These are phyloP conservation scores for Geodia barretti DNA, from an alignment of 37 sponge, comb jelly and placozoan species.

Conservation along the genomic window DNA sequence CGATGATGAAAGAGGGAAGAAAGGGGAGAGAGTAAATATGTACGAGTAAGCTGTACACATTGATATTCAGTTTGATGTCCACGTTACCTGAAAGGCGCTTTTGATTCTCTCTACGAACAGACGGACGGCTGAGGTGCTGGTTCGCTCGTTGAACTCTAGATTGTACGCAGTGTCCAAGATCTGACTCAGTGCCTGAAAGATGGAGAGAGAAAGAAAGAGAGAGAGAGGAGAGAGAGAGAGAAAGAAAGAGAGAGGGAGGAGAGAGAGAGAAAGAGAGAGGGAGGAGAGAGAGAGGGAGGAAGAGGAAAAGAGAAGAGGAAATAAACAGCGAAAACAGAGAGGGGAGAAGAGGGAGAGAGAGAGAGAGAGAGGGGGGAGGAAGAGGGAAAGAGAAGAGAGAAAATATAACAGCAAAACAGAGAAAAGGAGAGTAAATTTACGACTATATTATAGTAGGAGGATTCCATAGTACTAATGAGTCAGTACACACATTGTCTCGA, in stretches of 20 bases:
- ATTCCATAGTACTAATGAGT: too few relatives aligned
- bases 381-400: too few relatives aligned
- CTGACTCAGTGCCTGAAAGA: conserved; percentile 63
- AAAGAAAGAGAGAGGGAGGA: conserved; percentile 33
- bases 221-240: conserved; percentile 18
- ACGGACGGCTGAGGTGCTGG: conserved; percentile 79
- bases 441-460: too few relatives aligned
- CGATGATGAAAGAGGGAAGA: background rate
- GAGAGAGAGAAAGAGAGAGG: conserved; percentile 39
- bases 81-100: conserved; percentile 67
- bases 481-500: too few relatives aligned
- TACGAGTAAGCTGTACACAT: background rate
- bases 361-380: background rate
- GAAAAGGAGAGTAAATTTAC: too few relatives aligned
- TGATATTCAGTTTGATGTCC: background rate
- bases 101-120: conserved; percentile 78
- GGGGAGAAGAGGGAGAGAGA: background rate
- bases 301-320: background rate
- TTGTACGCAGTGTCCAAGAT: conserved; percentile 88
- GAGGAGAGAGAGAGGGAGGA: background rate
- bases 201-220: conserved; percentile 14
- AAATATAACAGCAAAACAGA: too few relatives aligned
- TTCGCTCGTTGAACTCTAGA: conserved; percentile 83
- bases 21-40: background rate
- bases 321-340: background rate